Evolutionary conservation across 2,113 vertebrate species (phyloP), one percentile per base, ranked within the genome.

Genomic region (Stigmatopora nigra): DNA sequence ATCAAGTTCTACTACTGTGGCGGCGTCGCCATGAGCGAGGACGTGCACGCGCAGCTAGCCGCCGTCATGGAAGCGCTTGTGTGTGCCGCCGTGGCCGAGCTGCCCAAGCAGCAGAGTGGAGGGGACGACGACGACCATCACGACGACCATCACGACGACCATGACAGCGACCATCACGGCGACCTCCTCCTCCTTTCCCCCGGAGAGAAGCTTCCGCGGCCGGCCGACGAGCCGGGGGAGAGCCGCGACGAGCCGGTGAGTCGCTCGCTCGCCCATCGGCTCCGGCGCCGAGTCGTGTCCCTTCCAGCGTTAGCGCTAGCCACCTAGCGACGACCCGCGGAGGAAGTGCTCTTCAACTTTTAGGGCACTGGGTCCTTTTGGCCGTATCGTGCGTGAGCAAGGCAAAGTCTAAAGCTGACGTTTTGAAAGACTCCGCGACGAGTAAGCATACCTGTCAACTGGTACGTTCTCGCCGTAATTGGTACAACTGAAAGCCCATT

Each of bases 11-110:
- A 31, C 25, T 31, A 31, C 9, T n/a, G 20, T 35, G 3, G 38
- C 20, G 49, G 56, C 44, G 46, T 31, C 65, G 55, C 36, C 19
- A 91, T 91, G 89, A 85, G 78, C 20, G 68, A 69, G 5, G 68
- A 67, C 8, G 65, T 89, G 48, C 78, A 86, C 76, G 73, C 82
- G 0, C 85, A 81, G 70, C 77, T 91, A 64, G 78, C 89, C 25
- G 67, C 84, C 2, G 86, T 91, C 53, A 84, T 91, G 75, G 88
- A 91, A 80, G 64, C 82, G 7, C 79, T 91, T 69, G 82, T 91
- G 46, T 82, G 82, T 68, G 82, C 89, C 0, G 84, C 88, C 0
- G 87, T 90, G 67, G 80, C 81, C 2, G 87, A 89, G 80, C 81
- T 90, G 60, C 20, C 71, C 55, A 87, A 80, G 74, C 75, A 64